A percentile compares a stretch with the other conserved stretches of the same genome.
Conservation (phyloP, 2,888 invertebrate genomes). For the Harmothoe impar region DNA sequence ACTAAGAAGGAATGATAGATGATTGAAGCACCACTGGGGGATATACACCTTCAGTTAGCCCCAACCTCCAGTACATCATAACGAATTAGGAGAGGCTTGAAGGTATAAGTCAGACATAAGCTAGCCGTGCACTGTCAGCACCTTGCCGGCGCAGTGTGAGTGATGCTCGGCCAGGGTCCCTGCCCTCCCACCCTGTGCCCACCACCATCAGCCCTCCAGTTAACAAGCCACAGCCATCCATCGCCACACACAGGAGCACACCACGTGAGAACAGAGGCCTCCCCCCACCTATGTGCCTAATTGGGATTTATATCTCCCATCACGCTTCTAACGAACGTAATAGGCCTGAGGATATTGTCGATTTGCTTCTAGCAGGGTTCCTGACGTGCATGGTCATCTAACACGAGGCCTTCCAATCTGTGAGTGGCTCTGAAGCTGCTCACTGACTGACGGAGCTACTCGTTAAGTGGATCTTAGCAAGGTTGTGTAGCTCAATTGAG, state of each 20-base stretch:
- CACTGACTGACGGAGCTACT: too few species aligned
- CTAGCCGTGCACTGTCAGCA: not conserved
- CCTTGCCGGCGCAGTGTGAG: not conserved
- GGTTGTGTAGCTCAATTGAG: too few species aligned
- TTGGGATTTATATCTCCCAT: slow-evolving; percentile 14
- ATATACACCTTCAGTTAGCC: too few species aligned
- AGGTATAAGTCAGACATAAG: not conserved
- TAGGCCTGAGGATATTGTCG: slow-evolving; percentile 16
- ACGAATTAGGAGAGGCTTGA: too few species aligned
- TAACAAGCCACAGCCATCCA: not conserved
- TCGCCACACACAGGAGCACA: not conserved
- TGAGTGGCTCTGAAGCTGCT: too few species aligned
- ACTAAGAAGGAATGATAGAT: too few species aligned
- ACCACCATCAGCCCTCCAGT: not conserved
- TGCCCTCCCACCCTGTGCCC: not conserved
- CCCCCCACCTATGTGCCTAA: not conserved
- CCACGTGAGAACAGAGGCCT: not conserved
- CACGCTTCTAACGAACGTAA: not conserved
- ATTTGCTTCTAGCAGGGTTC: not conserved
- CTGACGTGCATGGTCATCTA: too few species aligned
- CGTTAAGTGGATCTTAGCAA: too few species aligned
- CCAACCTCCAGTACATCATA: too few species aligned
- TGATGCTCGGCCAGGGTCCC: not conserved
- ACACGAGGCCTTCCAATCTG: too few species aligned
- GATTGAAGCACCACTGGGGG: too few species aligned